Percentiles rank a stretch among this genome's conserved stretches.
phyloP scores from a whole-genome alignment of 2,888 invertebrate genomes.

The Morpho helenor region DNA sequence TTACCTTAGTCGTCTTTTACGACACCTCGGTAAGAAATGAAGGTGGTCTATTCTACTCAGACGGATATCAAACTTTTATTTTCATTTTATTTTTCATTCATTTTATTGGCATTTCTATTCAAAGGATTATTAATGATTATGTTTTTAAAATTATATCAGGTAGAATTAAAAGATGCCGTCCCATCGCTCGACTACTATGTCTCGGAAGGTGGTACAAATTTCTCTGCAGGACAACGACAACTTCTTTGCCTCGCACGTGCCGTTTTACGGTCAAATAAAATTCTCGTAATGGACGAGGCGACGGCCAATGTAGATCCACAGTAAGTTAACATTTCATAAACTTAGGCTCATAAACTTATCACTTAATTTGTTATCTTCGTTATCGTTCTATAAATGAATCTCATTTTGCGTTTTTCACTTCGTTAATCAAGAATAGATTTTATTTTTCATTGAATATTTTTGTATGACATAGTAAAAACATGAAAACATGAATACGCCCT shows the following conservation, averaged over 20 bases:
- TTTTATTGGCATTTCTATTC: too few relatives aligned
- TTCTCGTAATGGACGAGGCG: constrained; percentile 83
- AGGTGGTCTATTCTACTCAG: too few relatives aligned
- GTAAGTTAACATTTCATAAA: constrained; percentile 53
- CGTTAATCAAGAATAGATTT: too few relatives aligned
- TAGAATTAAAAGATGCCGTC: constrained; percentile 85
- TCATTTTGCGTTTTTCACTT: too few relatives aligned
- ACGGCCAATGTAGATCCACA: constrained; percentile 80
- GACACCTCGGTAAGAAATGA: too few relatives aligned
- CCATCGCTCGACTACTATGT: constrained; percentile 83
- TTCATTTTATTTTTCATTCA: too few relatives aligned
- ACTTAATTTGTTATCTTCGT: neutral
- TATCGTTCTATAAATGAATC: neutral
- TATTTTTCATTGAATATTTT: too few relatives aligned
- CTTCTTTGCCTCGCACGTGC: constrained; percentile 89
- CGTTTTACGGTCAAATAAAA: constrained; percentile 84
- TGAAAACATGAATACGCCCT: too few relatives aligned
- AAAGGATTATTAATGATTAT: too few relatives aligned
- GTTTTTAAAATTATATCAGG: constrained; percentile 56
- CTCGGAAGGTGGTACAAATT: constrained; percentile 85
- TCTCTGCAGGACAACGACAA: constrained; percentile 90
- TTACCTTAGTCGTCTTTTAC: too few relatives aligned
- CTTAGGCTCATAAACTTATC: neutral
- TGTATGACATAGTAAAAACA: too few relatives aligned
- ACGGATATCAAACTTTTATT: too few relatives aligned